Evolutionary conservation across 2,113 vertebrate genomes (phyloP).

Genomic region (Prunella himalayana): DNA sequence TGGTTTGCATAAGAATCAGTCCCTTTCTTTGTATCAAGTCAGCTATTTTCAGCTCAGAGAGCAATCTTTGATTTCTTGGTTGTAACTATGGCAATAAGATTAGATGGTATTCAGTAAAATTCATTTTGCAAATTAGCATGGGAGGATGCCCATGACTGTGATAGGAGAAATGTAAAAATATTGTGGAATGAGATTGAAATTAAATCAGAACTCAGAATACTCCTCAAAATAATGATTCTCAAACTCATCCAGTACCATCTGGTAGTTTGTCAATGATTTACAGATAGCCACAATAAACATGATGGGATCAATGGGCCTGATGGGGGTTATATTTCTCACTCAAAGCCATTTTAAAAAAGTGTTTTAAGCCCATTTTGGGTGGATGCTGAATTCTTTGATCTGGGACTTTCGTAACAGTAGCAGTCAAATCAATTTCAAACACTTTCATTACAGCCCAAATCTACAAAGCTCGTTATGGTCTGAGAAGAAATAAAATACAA

Average conservation of each 20-base stretch:
- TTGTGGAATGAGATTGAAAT: conserved; percentile 35
- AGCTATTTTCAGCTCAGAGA: conserved; percentile 71
- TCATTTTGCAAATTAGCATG: conserved; percentile 68
- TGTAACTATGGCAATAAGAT: conserved; percentile 80
- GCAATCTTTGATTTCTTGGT: conserved; percentile 67
- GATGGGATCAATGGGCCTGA: neutral
- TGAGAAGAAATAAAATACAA: neutral
- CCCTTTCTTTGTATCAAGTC: conserved; percentile 47
- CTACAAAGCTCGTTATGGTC: conserved; percentile 65
- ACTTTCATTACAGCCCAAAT: conserved; percentile 67
- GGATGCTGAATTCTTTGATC: conserved; percentile 63
- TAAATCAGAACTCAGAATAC: conserved; percentile 28
- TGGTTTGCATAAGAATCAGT: conserved; percentile 72
- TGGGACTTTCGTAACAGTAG: conserved; percentile 50
- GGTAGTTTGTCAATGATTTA: conserved; percentile 35
- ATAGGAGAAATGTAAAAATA: conserved; percentile 22
- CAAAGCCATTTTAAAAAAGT: conserved; percentile 6
- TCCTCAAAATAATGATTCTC: conserved; percentile 50
- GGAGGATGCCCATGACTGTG: conserved; percentile 5
- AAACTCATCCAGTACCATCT: conserved; percentile 16
- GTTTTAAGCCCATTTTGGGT: neutral
- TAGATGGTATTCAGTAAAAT: conserved; percentile 69
- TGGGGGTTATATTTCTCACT: neutral
- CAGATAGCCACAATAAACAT: neutral
- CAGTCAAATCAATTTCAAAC: conserved; percentile 70